phyloP scores from a whole-genome alignment of 2,888 invertebrate species.

The Lithophane semibrunnea region DNA sequence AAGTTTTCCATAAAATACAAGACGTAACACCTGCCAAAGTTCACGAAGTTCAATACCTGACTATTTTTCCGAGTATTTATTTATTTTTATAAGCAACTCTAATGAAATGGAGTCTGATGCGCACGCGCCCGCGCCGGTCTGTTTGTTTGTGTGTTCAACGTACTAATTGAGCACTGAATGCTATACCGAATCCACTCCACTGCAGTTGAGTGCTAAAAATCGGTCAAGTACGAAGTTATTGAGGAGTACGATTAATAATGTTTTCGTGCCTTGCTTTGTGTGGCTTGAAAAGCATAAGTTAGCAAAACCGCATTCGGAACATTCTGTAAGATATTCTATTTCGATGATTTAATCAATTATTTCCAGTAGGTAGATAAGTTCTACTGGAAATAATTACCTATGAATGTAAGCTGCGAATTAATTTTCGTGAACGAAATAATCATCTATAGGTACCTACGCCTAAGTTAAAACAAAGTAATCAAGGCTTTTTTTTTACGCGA shows the following conservation, averaged over 20 bases:
- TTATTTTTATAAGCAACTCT: conserved; percentile 16
- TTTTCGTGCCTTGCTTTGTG: conserved; percentile 5
- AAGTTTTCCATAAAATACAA: not conserved
- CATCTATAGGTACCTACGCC: not conserved
- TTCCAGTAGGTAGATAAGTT: too few relatives aligned
- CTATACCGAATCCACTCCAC: not conserved
- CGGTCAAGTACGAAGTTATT: conserved; percentile 32
- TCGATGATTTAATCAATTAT: not conserved
- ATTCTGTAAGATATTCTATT: not conserved
- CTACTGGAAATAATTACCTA: not conserved
- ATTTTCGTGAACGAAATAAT: conserved; percentile 1
- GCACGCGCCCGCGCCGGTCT: conserved; percentile 16
- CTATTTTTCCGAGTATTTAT: conserved; percentile 6
- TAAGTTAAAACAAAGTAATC: not conserved
- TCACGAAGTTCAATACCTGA: conserved; percentile 34
- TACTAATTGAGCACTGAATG: conserved; percentile 34
- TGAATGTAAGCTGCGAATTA: not conserved
- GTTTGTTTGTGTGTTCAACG: conserved; percentile 20
- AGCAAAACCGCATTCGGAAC: too few relatives aligned
- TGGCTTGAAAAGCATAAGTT: not conserved
- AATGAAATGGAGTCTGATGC: conserved; percentile 19
- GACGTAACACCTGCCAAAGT: conserved; percentile 14
- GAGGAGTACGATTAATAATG: not conserved
- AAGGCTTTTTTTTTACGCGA: not conserved
- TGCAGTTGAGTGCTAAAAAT: conserved; percentile 10